A percentile compares a stretch with the other conserved stretches of the same genome.
These are phyloP conservation scores for Cantharis flavilabris DNA, from an alignment of 2,888 invertebrate genomes.

Conservation along the genomic window DNA sequence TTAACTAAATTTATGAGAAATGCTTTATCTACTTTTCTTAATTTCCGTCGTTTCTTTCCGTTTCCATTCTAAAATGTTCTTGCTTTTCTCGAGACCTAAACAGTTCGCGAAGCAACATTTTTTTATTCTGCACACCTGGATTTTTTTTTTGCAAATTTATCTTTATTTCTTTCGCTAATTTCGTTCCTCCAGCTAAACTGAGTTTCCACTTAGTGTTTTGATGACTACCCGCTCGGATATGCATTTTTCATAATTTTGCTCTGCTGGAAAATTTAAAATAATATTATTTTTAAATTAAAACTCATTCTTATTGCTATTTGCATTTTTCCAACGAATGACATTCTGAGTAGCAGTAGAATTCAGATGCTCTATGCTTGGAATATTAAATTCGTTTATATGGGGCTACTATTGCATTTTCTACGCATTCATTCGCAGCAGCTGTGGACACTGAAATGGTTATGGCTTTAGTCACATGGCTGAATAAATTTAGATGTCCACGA, in stretches of 20 bases:
- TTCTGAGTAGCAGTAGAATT: slow-evolving; percentile 14
- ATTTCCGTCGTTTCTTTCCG: slow-evolving; percentile 40
- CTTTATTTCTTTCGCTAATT: slow-evolving; percentile 9
- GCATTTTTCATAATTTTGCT: slow-evolving; percentile 9
- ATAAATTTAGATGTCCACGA: slow-evolving; percentile 22
- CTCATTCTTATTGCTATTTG: slow-evolving; percentile 7
- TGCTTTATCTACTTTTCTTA: slow-evolving; percentile 38
- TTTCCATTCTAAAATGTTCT: slow-evolving; percentile 35
- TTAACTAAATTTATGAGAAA: slow-evolving; percentile 35
- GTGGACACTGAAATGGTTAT: slow-evolving; percentile 22
- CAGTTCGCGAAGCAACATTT: slow-evolving; percentile 6
- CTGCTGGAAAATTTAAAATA: slow-evolving; percentile 13
- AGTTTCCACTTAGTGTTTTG: background rate
- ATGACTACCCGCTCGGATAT: background rate
- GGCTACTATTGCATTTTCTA: slow-evolving; percentile 21
- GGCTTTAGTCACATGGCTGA: slow-evolving; percentile 16
- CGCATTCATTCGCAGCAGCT: slow-evolving; percentile 28
- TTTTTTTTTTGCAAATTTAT: slow-evolving; percentile 18
- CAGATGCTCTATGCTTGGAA: slow-evolving; percentile 19
- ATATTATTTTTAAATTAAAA: slow-evolving; percentile 22
- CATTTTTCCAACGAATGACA: slow-evolving; percentile 12
- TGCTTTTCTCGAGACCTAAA: slow-evolving; percentile 8
- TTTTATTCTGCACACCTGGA: slow-evolving; percentile 13
- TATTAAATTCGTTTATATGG: slow-evolving; percentile 28
- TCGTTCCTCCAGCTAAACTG: background rate